Evolutionary conservation across 2,113 vertebrate genomes (phyloP).

Genomic region (Eurypyga helias): DNA sequence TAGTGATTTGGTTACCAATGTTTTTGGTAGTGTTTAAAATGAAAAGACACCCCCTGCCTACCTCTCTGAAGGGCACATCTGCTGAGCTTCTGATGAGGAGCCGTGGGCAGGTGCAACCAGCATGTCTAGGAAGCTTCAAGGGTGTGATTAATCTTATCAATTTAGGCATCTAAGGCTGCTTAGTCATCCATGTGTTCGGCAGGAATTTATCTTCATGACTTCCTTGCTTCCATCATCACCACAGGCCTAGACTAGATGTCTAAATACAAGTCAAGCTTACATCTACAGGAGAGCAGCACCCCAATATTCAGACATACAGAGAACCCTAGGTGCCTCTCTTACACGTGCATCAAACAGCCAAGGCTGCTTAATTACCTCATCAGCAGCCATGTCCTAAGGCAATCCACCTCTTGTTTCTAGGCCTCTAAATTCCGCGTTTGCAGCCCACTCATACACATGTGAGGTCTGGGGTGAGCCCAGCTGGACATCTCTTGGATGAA

Average conservation of each 20-base stretch:
- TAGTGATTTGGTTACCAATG: not conserved
- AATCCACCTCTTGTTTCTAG: not conserved
- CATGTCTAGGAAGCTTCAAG: not conserved
- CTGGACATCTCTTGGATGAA: not conserved
- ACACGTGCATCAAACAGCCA: not conserved
- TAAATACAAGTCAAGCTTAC: not conserved
- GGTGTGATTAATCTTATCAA: slow-evolving; percentile 17
- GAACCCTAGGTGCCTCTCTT: not conserved
- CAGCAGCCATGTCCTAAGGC: not conserved
- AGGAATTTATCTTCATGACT: not conserved
- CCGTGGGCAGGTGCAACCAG: not conserved
- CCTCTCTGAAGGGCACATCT: not conserved
- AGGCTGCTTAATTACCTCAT: not conserved
- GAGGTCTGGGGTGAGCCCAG: not conserved
- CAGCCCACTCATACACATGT: rapidly evolving
- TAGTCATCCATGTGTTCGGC: slow-evolving; percentile 24
- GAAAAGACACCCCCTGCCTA: not conserved
- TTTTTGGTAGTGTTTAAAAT: not conserved
- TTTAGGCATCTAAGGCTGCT: not conserved
- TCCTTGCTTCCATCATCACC: not conserved
- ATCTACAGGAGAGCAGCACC: not conserved
- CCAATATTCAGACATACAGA: not conserved
- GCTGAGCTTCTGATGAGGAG: not conserved
- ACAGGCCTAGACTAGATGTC: not conserved
- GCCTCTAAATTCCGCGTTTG: not conserved